Percentiles rank a stretch among this genome's conserved stretches.
Evolutionary conservation across 2,113 vertebrate species (phyloP).

Genomic region (Chionis minor): DNA sequence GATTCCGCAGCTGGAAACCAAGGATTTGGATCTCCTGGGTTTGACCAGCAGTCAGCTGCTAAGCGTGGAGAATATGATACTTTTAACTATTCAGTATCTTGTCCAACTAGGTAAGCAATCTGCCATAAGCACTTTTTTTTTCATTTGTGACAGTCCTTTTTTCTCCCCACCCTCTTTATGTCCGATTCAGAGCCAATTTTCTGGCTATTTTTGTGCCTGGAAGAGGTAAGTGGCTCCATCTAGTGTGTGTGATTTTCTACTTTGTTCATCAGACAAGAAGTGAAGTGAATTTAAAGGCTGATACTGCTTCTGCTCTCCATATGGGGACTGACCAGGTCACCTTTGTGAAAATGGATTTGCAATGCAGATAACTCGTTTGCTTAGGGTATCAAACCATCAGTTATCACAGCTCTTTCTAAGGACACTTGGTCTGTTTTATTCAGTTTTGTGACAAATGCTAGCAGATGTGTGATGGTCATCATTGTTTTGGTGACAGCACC

Average conservation of each 20-base stretch:
- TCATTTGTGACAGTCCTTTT: background rate
- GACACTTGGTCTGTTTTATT: slow-evolving; percentile 33
- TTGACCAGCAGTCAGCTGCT: slow-evolving; percentile 85
- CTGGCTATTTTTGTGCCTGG: background rate
- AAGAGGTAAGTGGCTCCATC: slow-evolving; percentile 59
- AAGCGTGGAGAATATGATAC: slow-evolving; percentile 92
- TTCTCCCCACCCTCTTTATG: background rate
- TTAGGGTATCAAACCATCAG: slow-evolving; percentile 48
- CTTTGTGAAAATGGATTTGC: slow-evolving; percentile 40
- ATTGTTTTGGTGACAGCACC: slow-evolving; percentile 30
- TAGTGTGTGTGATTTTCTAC: slow-evolving; percentile 41
- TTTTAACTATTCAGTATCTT: slow-evolving; percentile 95
- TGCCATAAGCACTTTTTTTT: background rate
- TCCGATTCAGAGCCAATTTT: background rate
- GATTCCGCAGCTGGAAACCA: slow-evolving; percentile 86
- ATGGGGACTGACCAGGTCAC: slow-evolving; percentile 34
- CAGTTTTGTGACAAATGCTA: slow-evolving; percentile 38
- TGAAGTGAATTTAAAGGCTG: background rate
- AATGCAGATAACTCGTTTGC: slow-evolving; percentile 49
- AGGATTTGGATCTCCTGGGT: slow-evolving; percentile 85
- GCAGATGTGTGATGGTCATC: slow-evolving; percentile 59
- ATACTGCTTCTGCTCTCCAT: background rate
- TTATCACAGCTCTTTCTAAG: slow-evolving; percentile 43
- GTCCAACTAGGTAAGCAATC: slow-evolving; percentile 87
- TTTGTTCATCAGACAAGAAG: background rate